Conservation (phyloP, 2,888 invertebrate species). For the Leptothorax acervorum region DNA sequence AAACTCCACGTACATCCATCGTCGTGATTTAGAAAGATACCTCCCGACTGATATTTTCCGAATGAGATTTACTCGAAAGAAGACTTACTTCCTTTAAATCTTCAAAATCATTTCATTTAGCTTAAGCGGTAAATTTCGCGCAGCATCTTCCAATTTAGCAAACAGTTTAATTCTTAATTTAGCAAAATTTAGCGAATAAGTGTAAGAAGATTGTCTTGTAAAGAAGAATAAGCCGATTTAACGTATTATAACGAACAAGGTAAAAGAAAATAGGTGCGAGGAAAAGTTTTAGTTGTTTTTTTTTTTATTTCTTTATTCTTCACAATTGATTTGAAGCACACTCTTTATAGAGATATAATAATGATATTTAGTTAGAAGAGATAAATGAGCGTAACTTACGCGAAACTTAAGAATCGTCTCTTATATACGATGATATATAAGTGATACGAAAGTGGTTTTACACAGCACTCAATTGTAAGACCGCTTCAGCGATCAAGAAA, state of each 20-base stretch:
- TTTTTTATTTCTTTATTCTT: not conserved
- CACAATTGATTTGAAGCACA: not conserved
- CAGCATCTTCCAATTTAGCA: not conserved
- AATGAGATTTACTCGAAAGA: not conserved
- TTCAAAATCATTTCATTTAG: conserved; percentile 8
- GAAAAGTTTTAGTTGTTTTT: not conserved
- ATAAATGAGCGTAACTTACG: not conserved
- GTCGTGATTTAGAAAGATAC: conserved; percentile 24
- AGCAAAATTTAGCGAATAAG: not conserved
- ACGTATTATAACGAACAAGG: not conserved
- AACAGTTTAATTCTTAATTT: conserved; percentile 4
- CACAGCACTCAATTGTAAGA: not conserved
- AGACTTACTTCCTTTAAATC: conserved; percentile 4
- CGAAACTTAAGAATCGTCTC: not conserved
- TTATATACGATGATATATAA: not conserved
- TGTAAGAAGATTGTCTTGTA: not conserved
- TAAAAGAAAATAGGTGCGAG: not conserved
- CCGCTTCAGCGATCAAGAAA: not conserved
- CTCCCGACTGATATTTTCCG: not conserved
- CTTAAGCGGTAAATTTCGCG: not conserved
- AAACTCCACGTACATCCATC: conserved; percentile 27
- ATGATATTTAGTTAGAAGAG: not conserved
- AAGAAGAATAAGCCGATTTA: not conserved
- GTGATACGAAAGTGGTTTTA: conserved; percentile 5
- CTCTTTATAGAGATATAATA: not conserved